Conservation (phyloP, 2,888 invertebrate genomes). For the Machimus rusticus region DNA sequence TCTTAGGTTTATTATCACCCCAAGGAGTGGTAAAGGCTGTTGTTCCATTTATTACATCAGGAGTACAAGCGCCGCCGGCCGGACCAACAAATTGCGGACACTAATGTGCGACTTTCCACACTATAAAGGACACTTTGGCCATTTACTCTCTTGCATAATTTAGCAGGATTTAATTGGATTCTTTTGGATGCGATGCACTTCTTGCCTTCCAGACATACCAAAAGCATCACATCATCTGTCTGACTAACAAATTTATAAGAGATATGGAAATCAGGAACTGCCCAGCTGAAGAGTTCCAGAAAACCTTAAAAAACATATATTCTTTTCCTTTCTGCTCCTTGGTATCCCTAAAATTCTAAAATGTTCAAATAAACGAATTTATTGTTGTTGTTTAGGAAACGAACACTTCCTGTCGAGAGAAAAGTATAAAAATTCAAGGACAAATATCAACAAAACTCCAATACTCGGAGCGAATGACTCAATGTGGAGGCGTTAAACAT, state of each 20-base stretch:
- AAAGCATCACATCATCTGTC: not conserved
- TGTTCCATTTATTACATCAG: constrained; percentile 13
- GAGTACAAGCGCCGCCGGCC: not conserved
- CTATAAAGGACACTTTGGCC: not conserved
- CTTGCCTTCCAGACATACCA: not conserved
- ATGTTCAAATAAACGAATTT: not conserved
- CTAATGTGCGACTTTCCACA: not conserved
- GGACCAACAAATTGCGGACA: not conserved
- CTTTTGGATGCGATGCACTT: not conserved
- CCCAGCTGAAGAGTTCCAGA: not conserved
- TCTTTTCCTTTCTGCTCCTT: not conserved
- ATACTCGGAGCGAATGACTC: not conserved
- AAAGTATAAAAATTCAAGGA: not conserved
- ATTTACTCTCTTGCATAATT: not conserved
- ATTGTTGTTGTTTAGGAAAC: not conserved
- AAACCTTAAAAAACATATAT: not conserved
- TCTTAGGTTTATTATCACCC: constrained; percentile 13
- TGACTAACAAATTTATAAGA: not conserved
- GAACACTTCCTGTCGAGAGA: not conserved
- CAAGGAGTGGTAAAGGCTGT: not conserved
- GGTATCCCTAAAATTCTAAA: not conserved
- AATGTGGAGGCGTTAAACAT: not conserved
- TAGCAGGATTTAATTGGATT: not conserved
- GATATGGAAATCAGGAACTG: not conserved
- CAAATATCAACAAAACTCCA: not conserved